Evolutionary conservation across 35 echinoderm and acorn worm species (phyloP).

Genomic region (Nesometra sesokonis): DNA sequence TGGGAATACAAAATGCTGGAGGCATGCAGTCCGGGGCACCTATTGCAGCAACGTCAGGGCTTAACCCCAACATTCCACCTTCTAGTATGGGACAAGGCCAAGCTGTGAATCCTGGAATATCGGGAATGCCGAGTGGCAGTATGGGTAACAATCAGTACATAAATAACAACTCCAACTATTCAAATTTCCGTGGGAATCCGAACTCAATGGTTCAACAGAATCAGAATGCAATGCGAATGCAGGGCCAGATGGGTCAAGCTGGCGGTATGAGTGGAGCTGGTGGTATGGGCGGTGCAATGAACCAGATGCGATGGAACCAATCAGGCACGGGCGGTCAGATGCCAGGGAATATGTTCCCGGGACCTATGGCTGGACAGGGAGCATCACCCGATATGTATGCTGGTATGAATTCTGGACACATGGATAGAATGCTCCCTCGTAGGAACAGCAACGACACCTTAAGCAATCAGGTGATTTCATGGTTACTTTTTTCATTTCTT

Average conservation of each 20-base stretch:
- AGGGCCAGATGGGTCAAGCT: constrained; percentile 3
- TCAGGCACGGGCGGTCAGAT: not conserved
- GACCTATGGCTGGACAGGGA: not conserved
- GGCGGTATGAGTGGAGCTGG: constrained; percentile 11
- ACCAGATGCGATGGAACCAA: constrained; percentile 35
- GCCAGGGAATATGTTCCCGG: constrained; percentile 20
- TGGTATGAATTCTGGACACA: not conserved
- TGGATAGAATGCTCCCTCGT: not conserved
- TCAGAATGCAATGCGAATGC: not conserved
- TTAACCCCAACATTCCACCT: constrained; percentile 66
- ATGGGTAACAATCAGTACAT: constrained; percentile 21
- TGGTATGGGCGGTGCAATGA: constrained; percentile 23
- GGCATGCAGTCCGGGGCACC: constrained; percentile 31
- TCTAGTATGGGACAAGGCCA: constrained; percentile 38
- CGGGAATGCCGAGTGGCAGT: constrained; percentile 21
- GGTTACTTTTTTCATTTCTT: too few species aligned
- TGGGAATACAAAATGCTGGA: constrained; percentile 18
- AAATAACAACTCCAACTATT: not conserved
- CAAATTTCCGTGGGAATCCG: not conserved
- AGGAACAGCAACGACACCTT: not conserved
- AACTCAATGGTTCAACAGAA: not conserved
- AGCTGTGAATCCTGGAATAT: constrained; percentile 20
- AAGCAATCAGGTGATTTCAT: not conserved
- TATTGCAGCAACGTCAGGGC: constrained; percentile 30
- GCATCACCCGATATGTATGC: not conserved